Evolutionary conservation across 1,140 invertebrate genomes (phyloP).

Genomic region (Theocolax elegans): DNA sequence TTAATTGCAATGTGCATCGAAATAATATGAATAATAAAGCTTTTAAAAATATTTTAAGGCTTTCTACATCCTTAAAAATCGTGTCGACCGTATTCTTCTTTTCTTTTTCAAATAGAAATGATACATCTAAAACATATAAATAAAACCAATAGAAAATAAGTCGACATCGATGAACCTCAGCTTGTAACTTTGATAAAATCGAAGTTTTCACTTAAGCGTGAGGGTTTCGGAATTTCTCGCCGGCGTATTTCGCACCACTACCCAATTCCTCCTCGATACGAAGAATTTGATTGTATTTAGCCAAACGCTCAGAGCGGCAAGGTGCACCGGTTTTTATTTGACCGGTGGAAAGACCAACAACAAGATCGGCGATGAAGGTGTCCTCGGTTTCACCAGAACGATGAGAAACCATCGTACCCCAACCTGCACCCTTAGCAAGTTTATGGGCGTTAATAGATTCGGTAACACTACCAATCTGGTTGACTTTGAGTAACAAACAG

Average conservation of each 20-base stretch:
- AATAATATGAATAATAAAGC: too few species aligned
- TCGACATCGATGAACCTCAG: neutral
- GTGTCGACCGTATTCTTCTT: neutral
- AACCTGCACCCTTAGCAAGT: conserved; percentile 92
- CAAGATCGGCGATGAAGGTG: conserved; percentile 98
- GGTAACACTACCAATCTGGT: conserved; percentile 98
- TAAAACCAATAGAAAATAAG: neutral
- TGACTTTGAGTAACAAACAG: conserved; percentile 96
- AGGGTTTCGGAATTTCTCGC: conserved; percentile 92
- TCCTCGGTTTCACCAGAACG: conserved; percentile 99
- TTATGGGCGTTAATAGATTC: conserved; percentile 97
- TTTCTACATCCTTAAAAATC: neutral
- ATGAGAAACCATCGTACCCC: conserved; percentile 99
- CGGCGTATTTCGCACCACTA: conserved; percentile 89
- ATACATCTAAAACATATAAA: conserved; percentile 23
- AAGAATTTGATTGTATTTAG: conserved; percentile 99
- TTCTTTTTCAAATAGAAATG: conserved; percentile 24
- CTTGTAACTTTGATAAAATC: neutral
- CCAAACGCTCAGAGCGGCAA: conserved; percentile 96
- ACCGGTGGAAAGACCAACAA: conserved; percentile 96
- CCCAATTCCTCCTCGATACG: conserved; percentile 99
- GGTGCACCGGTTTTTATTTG: conserved; percentile 99
- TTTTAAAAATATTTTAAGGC: too few species aligned
- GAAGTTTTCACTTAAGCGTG: conserved; percentile 54
- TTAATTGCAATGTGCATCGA: too few species aligned